These are phyloP conservation scores for Drosophila rubida DNA, from an alignment of 2,888 invertebrate genomes.

Conservation along the genomic window DNA sequence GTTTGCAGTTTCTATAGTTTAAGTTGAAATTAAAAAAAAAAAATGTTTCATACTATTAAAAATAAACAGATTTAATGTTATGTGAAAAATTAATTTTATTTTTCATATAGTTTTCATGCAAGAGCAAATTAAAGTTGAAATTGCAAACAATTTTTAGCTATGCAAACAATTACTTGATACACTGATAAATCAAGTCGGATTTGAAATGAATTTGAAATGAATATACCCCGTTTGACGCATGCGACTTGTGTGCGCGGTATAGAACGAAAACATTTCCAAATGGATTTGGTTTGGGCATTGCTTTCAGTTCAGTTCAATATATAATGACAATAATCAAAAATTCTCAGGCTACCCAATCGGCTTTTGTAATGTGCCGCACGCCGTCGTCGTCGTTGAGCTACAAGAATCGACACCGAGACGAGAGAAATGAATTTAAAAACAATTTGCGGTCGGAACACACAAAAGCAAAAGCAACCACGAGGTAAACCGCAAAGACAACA, in stretches of 20 bases:
- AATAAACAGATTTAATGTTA: too few species aligned
- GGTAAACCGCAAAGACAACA: constrained; percentile 79
- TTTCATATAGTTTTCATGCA: too few species aligned
- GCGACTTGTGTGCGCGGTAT: neutral
- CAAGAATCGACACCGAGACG: constrained; percentile 22
- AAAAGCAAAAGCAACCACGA: constrained; percentile 59
- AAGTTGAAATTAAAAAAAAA: too few species aligned
- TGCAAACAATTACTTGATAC: too few species aligned
- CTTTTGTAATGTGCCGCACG: constrained; percentile 74
- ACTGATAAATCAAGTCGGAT: too few species aligned
- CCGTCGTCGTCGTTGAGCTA: constrained; percentile 26
- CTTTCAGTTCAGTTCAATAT: constrained; percentile 35
- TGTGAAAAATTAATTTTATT: too few species aligned
- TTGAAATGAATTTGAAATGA: too few species aligned
- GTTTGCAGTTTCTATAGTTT: too few species aligned
- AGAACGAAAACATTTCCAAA: constrained; percentile 44
- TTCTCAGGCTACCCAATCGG: constrained; percentile 73
- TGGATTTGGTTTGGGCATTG: constrained; percentile 43
- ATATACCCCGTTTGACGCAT: neutral
- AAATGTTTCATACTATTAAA: too few species aligned
- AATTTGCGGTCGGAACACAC: constrained; percentile 75
- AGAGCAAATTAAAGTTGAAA: too few species aligned
- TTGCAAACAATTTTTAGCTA: too few species aligned
- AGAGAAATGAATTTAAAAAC: constrained; percentile 78
- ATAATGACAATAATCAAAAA: constrained; percentile 81